Percentiles rank a stretch among this genome's conserved stretches.
Evolutionary conservation across 2,888 invertebrate genomes (phyloP).

Genomic region (Carcina quercana): DNA sequence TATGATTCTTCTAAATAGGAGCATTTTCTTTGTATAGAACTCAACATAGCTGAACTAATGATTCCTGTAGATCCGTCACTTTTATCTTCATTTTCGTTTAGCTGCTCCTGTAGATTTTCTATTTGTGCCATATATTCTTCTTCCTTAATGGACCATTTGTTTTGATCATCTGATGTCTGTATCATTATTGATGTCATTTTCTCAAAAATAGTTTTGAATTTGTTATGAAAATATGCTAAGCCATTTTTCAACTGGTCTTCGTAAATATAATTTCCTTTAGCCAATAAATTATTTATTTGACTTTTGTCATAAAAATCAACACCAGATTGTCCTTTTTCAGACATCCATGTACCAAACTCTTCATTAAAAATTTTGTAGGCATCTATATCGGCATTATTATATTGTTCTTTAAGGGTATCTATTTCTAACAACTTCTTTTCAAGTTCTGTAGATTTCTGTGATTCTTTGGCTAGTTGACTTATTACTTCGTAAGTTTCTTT

Average conservation of each 20-base stretch:
- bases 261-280: slow-evolving; percentile 35
- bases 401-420: slow-evolving; percentile 24
- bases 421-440: slow-evolving; percentile 44
- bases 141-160: slow-evolving; percentile 58
- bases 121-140: slow-evolving; percentile 60
- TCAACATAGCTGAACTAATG: slow-evolving; percentile 28
- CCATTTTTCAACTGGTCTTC: slow-evolving; percentile 47
- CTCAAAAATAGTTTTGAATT: slow-evolving; percentile 56
- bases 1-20: slow-evolving; percentile 56
- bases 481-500: slow-evolving; percentile 60
- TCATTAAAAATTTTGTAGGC: slow-evolving; percentile 20
- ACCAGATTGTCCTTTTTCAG: slow-evolving; percentile 31
- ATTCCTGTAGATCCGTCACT: slow-evolving; percentile 57
- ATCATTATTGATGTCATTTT: slow-evolving; percentile 59
- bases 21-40: slow-evolving; percentile 53
- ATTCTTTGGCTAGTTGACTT: slow-evolving; percentile 46
- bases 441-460: slow-evolving; percentile 43
- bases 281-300: slow-evolving; percentile 34
- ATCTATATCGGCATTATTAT: slow-evolving; percentile 18
- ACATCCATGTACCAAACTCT: slow-evolving; percentile 54
- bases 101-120: slow-evolving; percentile 45
- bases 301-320: slow-evolving; percentile 35
- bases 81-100: slow-evolving; percentile 38
- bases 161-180: slow-evolving; percentile 51
- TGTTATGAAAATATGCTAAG: slow-evolving; percentile 54